These are phyloP conservation scores for Anarhynchus alexandrinus DNA, from an alignment of 2,113 vertebrate genomes.

Conservation along the genomic window DNA sequence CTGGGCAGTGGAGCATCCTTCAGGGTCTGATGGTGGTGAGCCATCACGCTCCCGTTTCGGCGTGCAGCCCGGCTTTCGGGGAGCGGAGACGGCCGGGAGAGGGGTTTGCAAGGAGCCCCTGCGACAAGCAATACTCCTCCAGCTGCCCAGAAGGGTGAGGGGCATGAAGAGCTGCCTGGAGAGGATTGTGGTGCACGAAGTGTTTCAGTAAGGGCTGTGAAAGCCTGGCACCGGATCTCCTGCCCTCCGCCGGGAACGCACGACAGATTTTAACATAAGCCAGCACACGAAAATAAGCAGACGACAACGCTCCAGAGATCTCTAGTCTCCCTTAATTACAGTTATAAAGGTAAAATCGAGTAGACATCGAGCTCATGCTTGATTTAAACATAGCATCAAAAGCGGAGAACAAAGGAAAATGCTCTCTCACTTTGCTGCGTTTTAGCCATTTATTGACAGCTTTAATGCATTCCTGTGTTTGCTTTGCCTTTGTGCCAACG, in stretches of 20 bases:
- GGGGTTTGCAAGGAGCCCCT: not conserved
- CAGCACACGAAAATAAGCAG: not conserved
- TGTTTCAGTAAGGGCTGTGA: not conserved
- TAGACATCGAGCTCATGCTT: not conserved
- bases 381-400: not conserved
- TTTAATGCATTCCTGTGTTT: not conserved
- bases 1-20: rapidly evolving
- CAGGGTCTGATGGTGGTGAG: rapidly evolving
- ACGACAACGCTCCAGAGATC: not conserved
- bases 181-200: not conserved
- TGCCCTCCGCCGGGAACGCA: not conserved
- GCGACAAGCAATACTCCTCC: not conserved
- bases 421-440: not conserved
- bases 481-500: not conserved
- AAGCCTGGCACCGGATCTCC: not conserved
- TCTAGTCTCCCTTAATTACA: not conserved
- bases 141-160: not conserved
- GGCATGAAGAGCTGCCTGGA: not conserved
- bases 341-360: not conserved
- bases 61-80: rapidly evolving
- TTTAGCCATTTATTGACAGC: not conserved
- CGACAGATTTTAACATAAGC: not conserved
- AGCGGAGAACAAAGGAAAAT: not conserved
- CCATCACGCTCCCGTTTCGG: rapidly evolving
- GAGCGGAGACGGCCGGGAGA: rapidly evolving